Evolutionary conservation across 2,888 invertebrate genomes (phyloP).

Genomic region (Lasioglossum villosulum): DNA sequence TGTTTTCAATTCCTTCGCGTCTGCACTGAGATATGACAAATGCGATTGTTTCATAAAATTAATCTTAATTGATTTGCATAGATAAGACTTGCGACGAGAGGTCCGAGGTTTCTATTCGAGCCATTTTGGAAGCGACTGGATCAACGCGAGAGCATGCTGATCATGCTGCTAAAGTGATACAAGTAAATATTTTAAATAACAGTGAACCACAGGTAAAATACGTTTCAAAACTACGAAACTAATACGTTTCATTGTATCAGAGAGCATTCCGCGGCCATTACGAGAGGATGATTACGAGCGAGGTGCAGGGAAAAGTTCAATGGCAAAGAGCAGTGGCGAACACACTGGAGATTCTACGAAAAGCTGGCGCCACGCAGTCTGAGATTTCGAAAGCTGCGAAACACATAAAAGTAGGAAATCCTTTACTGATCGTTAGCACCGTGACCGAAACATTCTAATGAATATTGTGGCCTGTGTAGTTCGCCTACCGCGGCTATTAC

Average conservation of each 20-base stretch:
- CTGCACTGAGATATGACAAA: background rate
- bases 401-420: slow-evolving; percentile 74
- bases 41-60: background rate
- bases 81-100: slow-evolving; percentile 62
- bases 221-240: too few relatives aligned
- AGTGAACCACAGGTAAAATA: too few relatives aligned
- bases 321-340: slow-evolving; percentile 79
- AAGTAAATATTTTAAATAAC: slow-evolving; percentile 72
- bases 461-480: slow-evolving; percentile 55
- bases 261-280: slow-evolving; percentile 78
- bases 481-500: slow-evolving; percentile 76
- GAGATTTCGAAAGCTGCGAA: slow-evolving; percentile 73
- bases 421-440: background rate
- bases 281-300: slow-evolving; percentile 73
- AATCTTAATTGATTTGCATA: slow-evolving; percentile 1
- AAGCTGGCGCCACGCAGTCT: slow-evolving; percentile 73
- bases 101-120: slow-evolving; percentile 70
- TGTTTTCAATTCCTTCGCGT: background rate
- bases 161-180: slow-evolving; percentile 77
- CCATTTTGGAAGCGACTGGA: slow-evolving; percentile 74
- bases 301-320: slow-evolving; percentile 75
- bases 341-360: slow-evolving; percentile 77
- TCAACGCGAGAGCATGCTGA: slow-evolving; percentile 68
- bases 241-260: slow-evolving; percentile 55
- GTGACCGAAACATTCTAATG: background rate